These are phyloP conservation scores for Micronisus gabar DNA, from an alignment of 2,113 vertebrate species.

Conservation along the genomic window DNA sequence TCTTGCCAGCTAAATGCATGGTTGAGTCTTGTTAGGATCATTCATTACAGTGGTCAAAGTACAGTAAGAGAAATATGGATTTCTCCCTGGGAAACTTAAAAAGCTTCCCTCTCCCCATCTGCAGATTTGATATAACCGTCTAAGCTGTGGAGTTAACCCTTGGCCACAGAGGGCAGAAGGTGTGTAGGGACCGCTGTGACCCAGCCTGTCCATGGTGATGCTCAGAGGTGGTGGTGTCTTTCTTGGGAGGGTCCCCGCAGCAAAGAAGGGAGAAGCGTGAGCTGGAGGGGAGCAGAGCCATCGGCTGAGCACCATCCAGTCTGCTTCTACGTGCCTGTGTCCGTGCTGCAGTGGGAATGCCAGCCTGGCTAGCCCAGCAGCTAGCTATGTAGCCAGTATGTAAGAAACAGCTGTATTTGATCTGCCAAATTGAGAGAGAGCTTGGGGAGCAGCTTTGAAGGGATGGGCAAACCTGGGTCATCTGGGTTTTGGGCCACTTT, in stretches of 20 bases:
- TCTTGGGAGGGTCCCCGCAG: not conserved
- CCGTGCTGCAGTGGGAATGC: not conserved
- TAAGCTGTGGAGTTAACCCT: not conserved
- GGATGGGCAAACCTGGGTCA: not conserved
- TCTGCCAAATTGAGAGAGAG: not conserved
- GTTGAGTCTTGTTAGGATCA: not conserved
- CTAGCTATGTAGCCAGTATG: not conserved
- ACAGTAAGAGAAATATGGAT: not conserved
- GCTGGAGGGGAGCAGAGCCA: not conserved
- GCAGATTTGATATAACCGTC: not conserved
- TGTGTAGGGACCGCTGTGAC: not conserved
- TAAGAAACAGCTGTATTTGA: not conserved
- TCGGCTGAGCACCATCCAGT: not conserved
- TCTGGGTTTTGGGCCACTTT: not conserved
- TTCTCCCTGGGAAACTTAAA: not conserved
- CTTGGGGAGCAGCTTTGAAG: not conserved
- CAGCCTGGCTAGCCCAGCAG: not conserved
- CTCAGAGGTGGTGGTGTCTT: not conserved
- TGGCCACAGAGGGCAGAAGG: not conserved
- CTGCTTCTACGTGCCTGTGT: not conserved
- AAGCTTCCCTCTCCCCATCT: not conserved
- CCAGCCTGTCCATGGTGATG: not conserved
- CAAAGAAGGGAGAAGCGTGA: not conserved
- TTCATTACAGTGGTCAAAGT: not conserved
- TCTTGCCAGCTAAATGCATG: not conserved